phyloP scores from a whole-genome alignment of 2,888 invertebrate species.

The Meta bourneti region DNA sequence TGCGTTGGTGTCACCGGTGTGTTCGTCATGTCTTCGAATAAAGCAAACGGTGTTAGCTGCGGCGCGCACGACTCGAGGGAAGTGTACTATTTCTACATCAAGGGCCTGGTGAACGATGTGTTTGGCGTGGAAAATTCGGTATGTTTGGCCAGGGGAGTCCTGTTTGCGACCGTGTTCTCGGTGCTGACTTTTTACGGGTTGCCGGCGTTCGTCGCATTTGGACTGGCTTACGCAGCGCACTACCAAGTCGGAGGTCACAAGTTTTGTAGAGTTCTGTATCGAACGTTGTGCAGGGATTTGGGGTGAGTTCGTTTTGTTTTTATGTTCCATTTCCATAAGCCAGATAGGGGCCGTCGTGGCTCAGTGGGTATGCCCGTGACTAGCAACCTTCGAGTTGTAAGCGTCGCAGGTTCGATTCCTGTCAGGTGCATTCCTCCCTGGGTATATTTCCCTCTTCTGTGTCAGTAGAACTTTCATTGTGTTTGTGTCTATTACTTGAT shows the following conservation, averaged over 20 bases:
- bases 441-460: too few relatives aligned
- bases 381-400: not conserved
- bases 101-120: conserved; percentile 32
- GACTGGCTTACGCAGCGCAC: conserved; percentile 15
- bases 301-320: conserved; percentile 26
- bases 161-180: conserved; percentile 11
- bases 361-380: not conserved
- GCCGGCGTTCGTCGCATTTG: not conserved
- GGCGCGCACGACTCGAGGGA: not conserved
- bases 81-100: conserved; percentile 1
- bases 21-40: conserved; percentile 5
- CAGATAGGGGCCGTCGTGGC: too few relatives aligned
- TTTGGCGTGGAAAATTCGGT: conserved; percentile 29
- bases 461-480: too few relatives aligned
- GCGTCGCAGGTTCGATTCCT: not conserved
- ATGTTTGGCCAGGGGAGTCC: conserved; percentile 28
- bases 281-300: conserved; percentile 30
- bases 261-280: conserved; percentile 5
- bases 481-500: too few relatives aligned
- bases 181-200: conserved; percentile 3
- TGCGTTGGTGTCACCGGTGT: too few relatives aligned
- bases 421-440: not conserved
- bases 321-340: not conserved
- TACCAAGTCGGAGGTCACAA: conserved; percentile 47
- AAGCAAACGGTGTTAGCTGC: not conserved